Conservation (phyloP, 1,140 invertebrate genomes). For the Listronotus oregonensis region DNA sequence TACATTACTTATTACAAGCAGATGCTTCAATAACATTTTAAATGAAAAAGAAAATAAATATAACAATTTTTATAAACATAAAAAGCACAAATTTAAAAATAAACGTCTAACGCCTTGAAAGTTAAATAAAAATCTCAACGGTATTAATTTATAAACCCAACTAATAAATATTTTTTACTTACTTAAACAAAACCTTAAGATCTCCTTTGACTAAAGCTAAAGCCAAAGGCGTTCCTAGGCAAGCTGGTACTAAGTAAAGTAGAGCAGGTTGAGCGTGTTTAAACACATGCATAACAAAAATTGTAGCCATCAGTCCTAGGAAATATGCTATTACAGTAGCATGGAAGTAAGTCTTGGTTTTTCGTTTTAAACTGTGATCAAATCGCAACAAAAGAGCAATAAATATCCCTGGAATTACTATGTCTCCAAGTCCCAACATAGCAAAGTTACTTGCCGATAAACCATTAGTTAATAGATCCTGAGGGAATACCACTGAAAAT, state of each 20-base stretch:
- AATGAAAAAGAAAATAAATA: too few relatives aligned
- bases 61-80: too few relatives aligned
- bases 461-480: conserved; percentile 94
- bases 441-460: conserved; percentile 93
- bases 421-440: conserved; percentile 98
- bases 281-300: conserved; percentile 97
- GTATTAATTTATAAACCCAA: too few relatives aligned
- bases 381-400: conserved; percentile 96
- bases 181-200: conserved; percentile 88
- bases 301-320: conserved; percentile 89
- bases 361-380: conserved; percentile 89
- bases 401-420: conserved; percentile 99
- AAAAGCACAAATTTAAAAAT: too few relatives aligned
- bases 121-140: too few relatives aligned
- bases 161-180: conserved; percentile 62
- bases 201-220: conserved; percentile 91
- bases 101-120: too few relatives aligned
- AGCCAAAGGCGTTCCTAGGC: conserved; percentile 85
- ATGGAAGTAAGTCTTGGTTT: conserved; percentile 91
- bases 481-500: conserved; percentile 91
- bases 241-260: conserved; percentile 95
- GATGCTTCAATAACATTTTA: too few relatives aligned
- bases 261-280: conserved; percentile 99
- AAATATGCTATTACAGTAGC: conserved; percentile 94
- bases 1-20: too few relatives aligned